Percentiles rank a stretch among this genome's conserved stretches.
Evolutionary conservation across 2,113 vertebrate species (phyloP).

Genomic region (Microtus oregoni): DNA sequence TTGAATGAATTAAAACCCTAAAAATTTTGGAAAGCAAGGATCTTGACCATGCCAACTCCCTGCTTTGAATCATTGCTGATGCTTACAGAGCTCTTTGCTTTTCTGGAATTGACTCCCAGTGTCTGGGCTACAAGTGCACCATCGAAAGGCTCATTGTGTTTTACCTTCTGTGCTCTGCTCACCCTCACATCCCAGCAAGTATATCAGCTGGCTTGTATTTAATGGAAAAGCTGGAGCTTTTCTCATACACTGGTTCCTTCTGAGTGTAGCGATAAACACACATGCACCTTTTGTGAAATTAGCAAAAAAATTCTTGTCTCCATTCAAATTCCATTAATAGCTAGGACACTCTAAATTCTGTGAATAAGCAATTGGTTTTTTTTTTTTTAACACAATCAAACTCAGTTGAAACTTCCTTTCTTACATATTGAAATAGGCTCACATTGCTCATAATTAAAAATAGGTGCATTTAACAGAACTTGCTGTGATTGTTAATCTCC

Average conservation of each 20-base stretch:
- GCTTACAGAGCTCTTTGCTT: not conserved
- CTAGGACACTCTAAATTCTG: not conserved
- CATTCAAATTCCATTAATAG: not conserved
- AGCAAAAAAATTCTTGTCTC: not conserved
- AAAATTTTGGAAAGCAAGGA: too few species aligned
- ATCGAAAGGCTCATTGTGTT: not conserved
- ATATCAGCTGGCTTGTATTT: not conserved
- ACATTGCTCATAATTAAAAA: not conserved
- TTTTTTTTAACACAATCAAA: not conserved
- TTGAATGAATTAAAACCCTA: not conserved
- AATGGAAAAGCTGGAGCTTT: not conserved
- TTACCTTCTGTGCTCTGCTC: not conserved
- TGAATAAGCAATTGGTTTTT: not conserved
- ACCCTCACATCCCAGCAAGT: not conserved
- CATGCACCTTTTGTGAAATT: not conserved
- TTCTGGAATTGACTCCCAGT: too few species aligned
- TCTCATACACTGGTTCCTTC: not conserved
- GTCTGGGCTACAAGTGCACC: not conserved
- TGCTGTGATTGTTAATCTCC: not conserved
- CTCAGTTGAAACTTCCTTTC: not conserved
- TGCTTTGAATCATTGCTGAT: not conserved
- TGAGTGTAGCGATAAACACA: not conserved
- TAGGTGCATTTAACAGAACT: not conserved
- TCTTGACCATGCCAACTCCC: not conserved
- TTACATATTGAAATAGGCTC: not conserved